phyloP scores from a whole-genome alignment of 2,888 invertebrate species.

The Myopa tessellatipennis region DNA sequence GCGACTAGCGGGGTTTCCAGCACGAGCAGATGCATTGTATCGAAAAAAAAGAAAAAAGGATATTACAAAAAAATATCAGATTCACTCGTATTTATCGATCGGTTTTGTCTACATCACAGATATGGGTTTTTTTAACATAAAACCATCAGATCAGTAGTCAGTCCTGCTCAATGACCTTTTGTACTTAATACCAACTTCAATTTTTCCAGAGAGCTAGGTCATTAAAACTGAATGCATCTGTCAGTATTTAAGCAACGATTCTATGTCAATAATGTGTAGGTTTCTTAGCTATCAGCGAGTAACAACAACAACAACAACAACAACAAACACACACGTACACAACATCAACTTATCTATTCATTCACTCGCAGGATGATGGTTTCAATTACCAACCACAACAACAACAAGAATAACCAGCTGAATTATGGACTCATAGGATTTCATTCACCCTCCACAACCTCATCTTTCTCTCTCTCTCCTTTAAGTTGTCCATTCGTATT shows the following conservation, averaged over 20 bases:
- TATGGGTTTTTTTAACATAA: too few relatives aligned
- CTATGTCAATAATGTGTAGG: conserved; percentile 54
- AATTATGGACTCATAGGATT: not conserved
- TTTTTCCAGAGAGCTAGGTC: not conserved
- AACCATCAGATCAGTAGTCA: not conserved
- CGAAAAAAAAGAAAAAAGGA: too few relatives aligned
- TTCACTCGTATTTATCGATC: too few relatives aligned
- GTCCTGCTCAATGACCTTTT: conserved; percentile 44
- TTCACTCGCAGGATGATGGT: not conserved
- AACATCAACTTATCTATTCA: not conserved
- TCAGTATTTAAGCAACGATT: conserved; percentile 24
- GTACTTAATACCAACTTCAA: conserved; percentile 40
- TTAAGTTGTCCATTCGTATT: too few relatives aligned
- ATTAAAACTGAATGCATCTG: not conserved
- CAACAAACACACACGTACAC: not conserved
- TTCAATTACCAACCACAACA: not conserved
- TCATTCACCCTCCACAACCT: not conserved
- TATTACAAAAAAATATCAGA: too few relatives aligned
- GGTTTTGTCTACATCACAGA: too few relatives aligned
- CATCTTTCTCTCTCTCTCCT: too few relatives aligned
- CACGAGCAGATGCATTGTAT: not conserved
- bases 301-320: too few relatives aligned
- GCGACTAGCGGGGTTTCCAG: not conserved
- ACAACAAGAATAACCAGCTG: not conserved
- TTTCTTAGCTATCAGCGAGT: conserved; percentile 26